Evolutionary conservation across 2,888 invertebrate species (phyloP), one percentile per base, ranked within the genome.

Genomic region (Sphecodes monilicornis): DNA sequence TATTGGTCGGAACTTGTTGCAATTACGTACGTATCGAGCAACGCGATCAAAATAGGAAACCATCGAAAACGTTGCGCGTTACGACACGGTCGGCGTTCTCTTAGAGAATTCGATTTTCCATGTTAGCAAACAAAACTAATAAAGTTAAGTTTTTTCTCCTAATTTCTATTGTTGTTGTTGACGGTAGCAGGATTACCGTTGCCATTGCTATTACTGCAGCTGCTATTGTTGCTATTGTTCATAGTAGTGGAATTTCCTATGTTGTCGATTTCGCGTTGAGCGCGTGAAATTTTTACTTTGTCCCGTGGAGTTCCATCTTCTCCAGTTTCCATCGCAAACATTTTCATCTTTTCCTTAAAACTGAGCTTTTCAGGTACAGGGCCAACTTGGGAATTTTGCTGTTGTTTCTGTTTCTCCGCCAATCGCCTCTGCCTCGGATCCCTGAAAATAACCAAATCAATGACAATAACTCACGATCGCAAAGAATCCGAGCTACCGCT

Each of bases 281-380:
- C 99, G 91, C 98, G 96, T 60, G 99, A 99, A 95, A 98, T 98
- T 96, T 99, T 99, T 82, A 98, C 97, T 96, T 98, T 98, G 95
- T 99, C 98, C 95, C 98, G 97, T 89, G 99, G 99, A 85, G 98
- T 98, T 93, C 97, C 97, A 92, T 97, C 97, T 94, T 99, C 99
- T 66, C 99, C 99, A 22, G 98, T 97, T 95, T 99, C 99, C 95
- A 98, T 97, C 68, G 99, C 99, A 96, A 99, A 99, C 98, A 99
- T 98, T 95, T 98, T 98, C 99, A 99, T 99, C 95, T 99, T 99
- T 95, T 99, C 99, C 95, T 98, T 98, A 95, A 99, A 99, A 81
- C 98, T 98, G 85, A 99, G 96, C 92, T 99, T 98, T 94, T 99
- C 99, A 3, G 98, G 98, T 86, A 98, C 96, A 80, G 97, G 96